Evolutionary conservation across 1,140 invertebrate species (phyloP), one percentile per base, ranked within the genome.

Genomic region (Brachionus manjavacas): DNA sequence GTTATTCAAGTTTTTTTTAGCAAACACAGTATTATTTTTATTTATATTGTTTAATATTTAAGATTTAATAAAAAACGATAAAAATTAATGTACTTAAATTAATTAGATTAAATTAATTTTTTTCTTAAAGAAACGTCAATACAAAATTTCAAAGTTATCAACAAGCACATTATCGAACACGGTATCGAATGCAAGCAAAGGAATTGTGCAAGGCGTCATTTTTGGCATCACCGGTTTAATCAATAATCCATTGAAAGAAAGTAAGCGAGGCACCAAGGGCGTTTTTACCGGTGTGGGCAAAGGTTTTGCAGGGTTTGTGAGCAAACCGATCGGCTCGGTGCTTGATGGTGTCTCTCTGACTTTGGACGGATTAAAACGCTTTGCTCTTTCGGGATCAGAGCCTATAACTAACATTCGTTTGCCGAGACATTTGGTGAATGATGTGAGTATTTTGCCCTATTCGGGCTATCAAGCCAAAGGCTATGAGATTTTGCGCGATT

Each of bases 401-500:
- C 79, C 79, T 2, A 81, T 81, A 16, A 14, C n/a, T 7, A 81
- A 81, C 23, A 16, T 81, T 25, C 79, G 79, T 9, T 46, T 68
- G 35, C 79, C 79, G 14, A 60, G 79, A 64, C 64, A 81, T 81
- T 8, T 81, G 16, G 31, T 81, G 8, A 81, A 68, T n/a, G 79
- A 81, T 46, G 23, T 81, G 0, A 60, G 52, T 16, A 81, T 81
- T 35, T 20, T 64, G 4, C 79, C 79, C n/a, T 81, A 81, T 81
- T 81, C 79, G 20, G 79, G 25, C 4, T 81, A 81, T 68, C 79
- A 81, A 28, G 79, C 79, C n/a, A 20, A 81, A 39, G 79, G 79
- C n/a, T 81, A 68, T 25, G 79, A 81, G 11, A 81, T 81, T 43
- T n/a, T 81, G 60, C 20, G 79, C 4, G 79, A 81, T 7, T 68